Evolutionary conservation across 2,888 invertebrate genomes (phyloP), one percentile per base, ranked within the genome.

Genomic region (Acrobasis suavella): DNA sequence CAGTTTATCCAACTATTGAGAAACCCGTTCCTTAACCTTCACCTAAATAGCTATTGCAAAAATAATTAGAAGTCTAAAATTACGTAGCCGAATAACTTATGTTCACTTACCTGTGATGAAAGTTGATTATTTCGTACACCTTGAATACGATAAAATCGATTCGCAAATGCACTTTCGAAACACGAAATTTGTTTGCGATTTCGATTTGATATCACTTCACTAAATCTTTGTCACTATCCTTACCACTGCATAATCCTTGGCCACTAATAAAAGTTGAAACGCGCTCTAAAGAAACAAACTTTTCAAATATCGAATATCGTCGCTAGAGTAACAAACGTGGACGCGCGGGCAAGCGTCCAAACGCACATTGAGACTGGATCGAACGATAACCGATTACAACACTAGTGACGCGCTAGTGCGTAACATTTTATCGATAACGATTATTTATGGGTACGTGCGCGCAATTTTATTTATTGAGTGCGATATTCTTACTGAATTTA

Each of bases 311-410:
- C 67, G 62, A 68, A 71, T 62, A 67, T 61, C 32, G 16, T 46
- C 38, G 54, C 50, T 56, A 50, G 22, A 51, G 51, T 67, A 71
- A 73, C 64, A 70, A 71, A 75, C 69, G 71, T 70, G 70, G 71
- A 71, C 63, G 65, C 66, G 72, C 71, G 75, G 72, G 72, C 70
- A 68, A 56, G 67, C 68, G 62, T 69, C 69, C 72, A 70, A 66
- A 63, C 69, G 67, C 67, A 63, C 66, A 67, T 67, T 66, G 69
- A 72, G 68, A 78, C 80, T 76, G 81, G 77, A 74, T 73, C 74
- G 72, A 70, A 77, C 83, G 84, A 85, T 86, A 86, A 84, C 79
- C 80, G 78, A 87, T 85, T 86, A 84, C 82, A 72, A 68, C 64
- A 67, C 64, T 77, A 83, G 86, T 83, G 85, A 80, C 76, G 86